Evolutionary conservation across 2,888 invertebrate genomes (phyloP), one percentile per base, ranked within the genome.

Genomic region (Apotomis turbidana): DNA sequence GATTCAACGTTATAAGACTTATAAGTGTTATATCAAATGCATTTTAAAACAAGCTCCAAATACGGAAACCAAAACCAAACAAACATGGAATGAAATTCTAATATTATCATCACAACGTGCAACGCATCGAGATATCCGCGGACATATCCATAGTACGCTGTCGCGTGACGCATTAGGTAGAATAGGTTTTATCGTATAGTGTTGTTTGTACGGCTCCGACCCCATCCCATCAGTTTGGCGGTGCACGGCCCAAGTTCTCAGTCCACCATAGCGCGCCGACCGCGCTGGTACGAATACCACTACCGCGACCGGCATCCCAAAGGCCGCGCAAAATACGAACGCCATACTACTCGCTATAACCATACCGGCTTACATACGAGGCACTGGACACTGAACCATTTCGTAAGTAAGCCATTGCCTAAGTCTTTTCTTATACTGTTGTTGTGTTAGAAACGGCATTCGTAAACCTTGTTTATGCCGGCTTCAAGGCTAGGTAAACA

Each of bases 181-280:
- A 81, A 80, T 87, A 85, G 82, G 84, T 83, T 81, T 78, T 77
- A 78, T 83, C 81, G 74, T 68, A 68, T 81, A 81, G 78, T 74
- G 76, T 74, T 86, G 86, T 87, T 88, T 87, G 85, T 81, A 81
- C 86, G 88, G 85, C 86, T 86, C 83, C 88, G 89, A 88, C 89
- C 90, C 88, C 87, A 89, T 89, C 88, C 86, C 85, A 86, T 85
- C 80, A 84, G 80, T 80, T 79, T 79, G 80, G 76, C 78, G 77
- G 51, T 64, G 70, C 60, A 71, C 78, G 77, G 76, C 77, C 76
- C 78, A 68, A 77, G 76, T 76, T 76, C 81, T 27, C 87, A 90
- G 90, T 91, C 74, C 84, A 87, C 88, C 87, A 90, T 87, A 88
- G 90, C 81, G 74, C 85, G 87, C 74, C 89, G 90, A 85, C 86